Evolutionary conservation across 2,113 vertebrate genomes (phyloP).

Genomic region (Erinaceus europaeus): DNA sequence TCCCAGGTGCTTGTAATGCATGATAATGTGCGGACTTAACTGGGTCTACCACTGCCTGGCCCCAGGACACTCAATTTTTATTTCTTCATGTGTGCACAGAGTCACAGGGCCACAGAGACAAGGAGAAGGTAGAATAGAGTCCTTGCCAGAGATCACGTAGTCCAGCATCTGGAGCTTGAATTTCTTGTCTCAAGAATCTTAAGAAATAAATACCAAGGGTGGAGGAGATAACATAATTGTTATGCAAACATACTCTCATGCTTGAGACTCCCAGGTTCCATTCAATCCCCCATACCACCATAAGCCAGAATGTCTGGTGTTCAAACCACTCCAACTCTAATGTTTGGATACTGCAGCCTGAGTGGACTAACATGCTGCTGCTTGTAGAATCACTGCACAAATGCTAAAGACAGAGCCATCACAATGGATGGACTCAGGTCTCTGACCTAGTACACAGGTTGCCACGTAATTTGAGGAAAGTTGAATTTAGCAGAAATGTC

Average conservation of each 20-base stretch:
- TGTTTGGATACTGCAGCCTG: background rate
- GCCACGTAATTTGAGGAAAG: background rate
- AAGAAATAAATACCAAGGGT: background rate
- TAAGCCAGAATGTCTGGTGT: background rate
- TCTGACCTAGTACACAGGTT: background rate
- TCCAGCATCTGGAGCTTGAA: background rate
- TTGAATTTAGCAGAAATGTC: too few relatives aligned
- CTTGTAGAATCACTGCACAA: background rate
- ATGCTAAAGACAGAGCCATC: background rate
- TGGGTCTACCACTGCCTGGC: too few relatives aligned
- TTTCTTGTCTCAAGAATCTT: background rate
- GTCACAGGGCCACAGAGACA: background rate
- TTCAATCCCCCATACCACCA: too few relatives aligned
- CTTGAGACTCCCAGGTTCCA: too few relatives aligned
- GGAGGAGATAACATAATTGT: too few relatives aligned
- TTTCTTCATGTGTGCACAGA: background rate
- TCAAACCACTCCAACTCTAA: background rate
- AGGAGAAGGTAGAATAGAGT: background rate
- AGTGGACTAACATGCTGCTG: background rate
- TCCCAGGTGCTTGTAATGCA: too few relatives aligned
- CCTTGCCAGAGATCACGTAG: background rate
- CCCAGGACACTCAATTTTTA: background rate
- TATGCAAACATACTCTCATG: too few relatives aligned
- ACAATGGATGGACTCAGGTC: background rate
- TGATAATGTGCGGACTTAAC: too few relatives aligned